A percentile compares a stretch with the other conserved stretches of the same genome.
phyloP scores from a whole-genome alignment of 2,888 invertebrate genomes.

The Andrena minutula region DNA sequence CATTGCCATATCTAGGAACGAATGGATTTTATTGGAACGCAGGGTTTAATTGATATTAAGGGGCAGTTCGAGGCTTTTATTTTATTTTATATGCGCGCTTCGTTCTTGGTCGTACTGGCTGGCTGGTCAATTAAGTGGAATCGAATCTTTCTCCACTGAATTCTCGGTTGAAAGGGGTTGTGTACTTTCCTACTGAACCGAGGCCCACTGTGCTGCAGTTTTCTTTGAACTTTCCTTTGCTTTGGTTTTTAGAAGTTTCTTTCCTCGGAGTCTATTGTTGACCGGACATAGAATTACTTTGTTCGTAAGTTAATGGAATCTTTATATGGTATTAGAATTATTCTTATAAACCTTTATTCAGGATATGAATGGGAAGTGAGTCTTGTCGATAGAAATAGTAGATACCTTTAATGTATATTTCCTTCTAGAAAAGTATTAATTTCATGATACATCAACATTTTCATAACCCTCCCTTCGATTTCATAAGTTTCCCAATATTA shows the following conservation, averaged over 20 bases:
- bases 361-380: background rate
- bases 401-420: background rate
- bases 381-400: background rate
- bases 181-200: background rate
- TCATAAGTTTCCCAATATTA: no score
- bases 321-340: background rate
- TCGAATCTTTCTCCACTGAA: background rate
- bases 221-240: slow-evolving; percentile 7
- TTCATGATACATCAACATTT: background rate
- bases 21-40: no score
- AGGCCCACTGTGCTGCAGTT: background rate
- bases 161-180: background rate
- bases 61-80: background rate
- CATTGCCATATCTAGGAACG: no score
- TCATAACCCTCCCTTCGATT: no score
- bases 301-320: background rate
- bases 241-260: background rate
- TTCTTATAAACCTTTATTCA: background rate
- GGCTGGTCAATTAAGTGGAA: no score
- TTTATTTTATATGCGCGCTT: background rate
- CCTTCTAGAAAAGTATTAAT: background rate
- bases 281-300: background rate
- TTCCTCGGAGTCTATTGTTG: background rate
- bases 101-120: no score
- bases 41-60: no score